Evolutionary conservation across 2,888 invertebrate species (phyloP).

Genomic region (Phyllotreta cruciferae): DNA sequence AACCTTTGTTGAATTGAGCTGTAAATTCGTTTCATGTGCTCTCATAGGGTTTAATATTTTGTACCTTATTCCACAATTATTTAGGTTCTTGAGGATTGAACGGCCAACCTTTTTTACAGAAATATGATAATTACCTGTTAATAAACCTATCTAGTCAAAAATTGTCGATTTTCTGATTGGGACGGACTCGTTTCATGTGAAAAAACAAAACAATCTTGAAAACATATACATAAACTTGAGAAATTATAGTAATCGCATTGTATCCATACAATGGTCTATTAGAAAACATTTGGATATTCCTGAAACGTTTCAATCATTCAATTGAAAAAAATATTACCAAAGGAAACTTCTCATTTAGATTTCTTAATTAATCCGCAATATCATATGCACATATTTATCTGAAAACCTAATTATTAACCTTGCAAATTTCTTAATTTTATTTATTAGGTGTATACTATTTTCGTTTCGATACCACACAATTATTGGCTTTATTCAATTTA

Average conservation of each 20-base stretch:
- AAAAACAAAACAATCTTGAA: neutral
- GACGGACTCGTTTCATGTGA: no score
- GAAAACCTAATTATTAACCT: no score
- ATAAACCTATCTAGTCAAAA: conserved; percentile 19
- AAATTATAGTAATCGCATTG: neutral
- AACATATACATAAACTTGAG: neutral
- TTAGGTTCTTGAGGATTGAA: conserved; percentile 77
- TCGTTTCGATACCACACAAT: no score
- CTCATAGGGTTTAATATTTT: conserved; percentile 81
- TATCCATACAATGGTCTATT: neutral
- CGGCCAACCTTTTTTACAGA: conserved; percentile 86
- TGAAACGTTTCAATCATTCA: neutral
- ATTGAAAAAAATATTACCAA: neutral
- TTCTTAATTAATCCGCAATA: no score
- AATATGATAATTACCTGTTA: conserved; percentile 57
- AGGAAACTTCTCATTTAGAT: no score
- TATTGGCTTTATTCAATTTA: no score
- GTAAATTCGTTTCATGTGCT: conserved; percentile 83
- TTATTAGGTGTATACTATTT: no score
- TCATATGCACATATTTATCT: no score
- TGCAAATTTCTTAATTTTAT: no score
- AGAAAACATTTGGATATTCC: conserved; percentile 1
- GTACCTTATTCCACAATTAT: conserved; percentile 79
- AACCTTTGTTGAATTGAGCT: conserved; percentile 79
- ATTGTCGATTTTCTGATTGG: neutral